Conservation (phyloP, 2,797 vertebrate genomes). For the Podarcis siculus region DNA sequence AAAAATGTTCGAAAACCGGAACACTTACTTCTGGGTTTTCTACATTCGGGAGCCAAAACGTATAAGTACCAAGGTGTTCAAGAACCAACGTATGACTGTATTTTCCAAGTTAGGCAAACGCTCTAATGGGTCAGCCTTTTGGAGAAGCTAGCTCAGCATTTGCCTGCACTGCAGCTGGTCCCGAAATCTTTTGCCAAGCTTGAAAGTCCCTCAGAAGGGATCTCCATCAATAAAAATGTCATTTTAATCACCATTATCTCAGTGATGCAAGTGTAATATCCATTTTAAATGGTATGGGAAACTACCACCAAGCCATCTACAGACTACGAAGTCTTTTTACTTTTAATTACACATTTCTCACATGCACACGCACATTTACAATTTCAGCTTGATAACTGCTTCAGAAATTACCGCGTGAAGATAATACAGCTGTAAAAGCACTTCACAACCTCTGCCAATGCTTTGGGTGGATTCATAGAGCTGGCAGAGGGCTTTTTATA, state of each 20-base stretch:
- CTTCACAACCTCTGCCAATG: conserved; percentile 74
- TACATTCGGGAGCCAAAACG: too few relatives aligned
- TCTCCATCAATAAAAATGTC: conserved; percentile 57
- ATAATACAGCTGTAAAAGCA: conserved; percentile 73
- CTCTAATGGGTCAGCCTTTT: conserved; percentile 4
- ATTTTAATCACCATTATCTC: conserved; percentile 58
- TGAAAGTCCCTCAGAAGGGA: conserved; percentile 61
- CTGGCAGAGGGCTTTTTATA: conserved; percentile 44
- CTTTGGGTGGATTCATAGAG: conserved; percentile 71
- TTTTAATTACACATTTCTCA: conserved; percentile 71
- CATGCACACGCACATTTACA: conserved; percentile 28
- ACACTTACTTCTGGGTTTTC: too few relatives aligned
- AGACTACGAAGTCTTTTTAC: conserved; percentile 62
- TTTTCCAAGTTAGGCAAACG: background rate
- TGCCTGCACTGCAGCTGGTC: conserved; percentile 1
- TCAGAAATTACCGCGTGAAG: conserved; percentile 73
- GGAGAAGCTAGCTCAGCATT: background rate
- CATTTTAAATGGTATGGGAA: conserved; percentile 65
- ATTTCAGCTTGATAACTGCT: conserved; percentile 71
- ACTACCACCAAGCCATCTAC: conserved; percentile 58
- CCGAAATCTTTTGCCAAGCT: conserved; percentile 22
- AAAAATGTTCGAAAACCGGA: too few relatives aligned
- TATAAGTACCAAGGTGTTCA: too few relatives aligned
- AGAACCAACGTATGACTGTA: too few relatives aligned
- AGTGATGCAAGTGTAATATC: conserved; percentile 61